phyloP scores from a whole-genome alignment of 1,140 invertebrate species.

The Caerostris darwini region DNA sequence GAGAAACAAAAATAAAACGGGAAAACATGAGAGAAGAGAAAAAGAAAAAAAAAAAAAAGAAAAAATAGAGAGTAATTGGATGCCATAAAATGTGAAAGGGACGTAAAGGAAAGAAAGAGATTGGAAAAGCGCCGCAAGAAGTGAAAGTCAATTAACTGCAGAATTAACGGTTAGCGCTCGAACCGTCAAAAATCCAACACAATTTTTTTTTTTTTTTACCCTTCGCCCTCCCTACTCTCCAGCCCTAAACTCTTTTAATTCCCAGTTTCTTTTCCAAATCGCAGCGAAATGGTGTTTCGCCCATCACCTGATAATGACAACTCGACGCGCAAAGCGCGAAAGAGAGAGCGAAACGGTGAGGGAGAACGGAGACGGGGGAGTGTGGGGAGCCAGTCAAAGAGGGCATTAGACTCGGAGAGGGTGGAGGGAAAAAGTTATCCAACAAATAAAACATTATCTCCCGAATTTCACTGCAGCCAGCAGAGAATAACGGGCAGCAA shows the following conservation, averaged over 20 bases:
- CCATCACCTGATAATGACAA: constrained; percentile 73
- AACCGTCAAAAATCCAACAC: constrained; percentile 53
- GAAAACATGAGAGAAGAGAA: not conserved
- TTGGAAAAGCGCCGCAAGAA: constrained; percentile 11
- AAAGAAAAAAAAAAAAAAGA: not conserved
- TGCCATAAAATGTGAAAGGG: constrained; percentile 8
- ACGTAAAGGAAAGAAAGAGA: not conserved
- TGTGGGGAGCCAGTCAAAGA: not conserved
- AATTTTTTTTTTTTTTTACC: constrained; percentile 13
- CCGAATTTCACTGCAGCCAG: not conserved
- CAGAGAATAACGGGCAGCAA: not conserved
- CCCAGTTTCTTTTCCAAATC: constrained; percentile 30
- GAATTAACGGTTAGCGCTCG: constrained; percentile 66
- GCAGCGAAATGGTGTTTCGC: constrained; percentile 40
- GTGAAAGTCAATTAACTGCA: constrained; percentile 70
- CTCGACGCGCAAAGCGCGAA: constrained; percentile 55
- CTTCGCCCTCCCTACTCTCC: not conserved
- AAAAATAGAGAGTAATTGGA: not conserved
- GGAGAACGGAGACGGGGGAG: not conserved
- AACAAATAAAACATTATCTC: constrained; percentile 60
- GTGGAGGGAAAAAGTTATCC: constrained; percentile 34
- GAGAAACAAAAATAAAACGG: not conserved
- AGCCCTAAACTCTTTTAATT: constrained; percentile 47
- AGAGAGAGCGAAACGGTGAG: not conserved
- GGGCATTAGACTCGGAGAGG: not conserved